These are phyloP conservation scores for Acronicta psi DNA, from an alignment of 2,888 invertebrate genomes.

Conservation along the genomic window DNA sequence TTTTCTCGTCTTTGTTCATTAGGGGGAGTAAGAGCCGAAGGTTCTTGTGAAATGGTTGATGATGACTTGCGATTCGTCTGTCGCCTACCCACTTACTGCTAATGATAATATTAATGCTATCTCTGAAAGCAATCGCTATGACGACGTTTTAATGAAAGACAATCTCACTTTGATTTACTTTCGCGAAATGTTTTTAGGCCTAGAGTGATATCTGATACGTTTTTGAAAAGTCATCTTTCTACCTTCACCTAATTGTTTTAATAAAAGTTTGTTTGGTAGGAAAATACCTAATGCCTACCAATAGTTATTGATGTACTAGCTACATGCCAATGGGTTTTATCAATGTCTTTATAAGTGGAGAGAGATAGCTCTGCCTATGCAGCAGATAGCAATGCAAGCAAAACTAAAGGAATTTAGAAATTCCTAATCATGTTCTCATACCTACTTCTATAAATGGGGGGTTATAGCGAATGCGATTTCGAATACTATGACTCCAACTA, in stretches of 20 bases:
- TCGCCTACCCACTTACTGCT: conserved; percentile 85
- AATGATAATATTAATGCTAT: conserved; percentile 88
- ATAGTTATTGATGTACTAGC: no score
- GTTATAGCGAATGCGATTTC: no score
- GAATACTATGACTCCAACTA: no score
- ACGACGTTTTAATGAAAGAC: conserved; percentile 67
- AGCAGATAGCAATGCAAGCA: no score
- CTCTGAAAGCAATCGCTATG: conserved; percentile 79
- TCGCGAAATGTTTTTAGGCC: conserved; percentile 30
- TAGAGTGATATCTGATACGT: conserved; percentile 8
- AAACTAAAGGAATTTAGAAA: no score
- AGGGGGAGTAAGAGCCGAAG: conserved; percentile 51
- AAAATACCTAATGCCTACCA: no score
- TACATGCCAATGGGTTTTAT: no score
- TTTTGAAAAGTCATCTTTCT: conserved; percentile 10
- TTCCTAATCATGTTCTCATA: no score
- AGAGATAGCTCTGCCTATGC: no score
- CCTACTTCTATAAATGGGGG: no score
- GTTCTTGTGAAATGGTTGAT: conserved; percentile 66
- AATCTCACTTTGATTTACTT: conserved; percentile 54
- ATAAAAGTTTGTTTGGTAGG: no score
- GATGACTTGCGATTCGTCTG: conserved; percentile 83
- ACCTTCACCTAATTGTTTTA: background rate
- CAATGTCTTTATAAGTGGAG: no score
- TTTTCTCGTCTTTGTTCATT: conserved; percentile 47